Conservation (phyloP, 2,888 invertebrate species). For the Melanargia galathea region DNA sequence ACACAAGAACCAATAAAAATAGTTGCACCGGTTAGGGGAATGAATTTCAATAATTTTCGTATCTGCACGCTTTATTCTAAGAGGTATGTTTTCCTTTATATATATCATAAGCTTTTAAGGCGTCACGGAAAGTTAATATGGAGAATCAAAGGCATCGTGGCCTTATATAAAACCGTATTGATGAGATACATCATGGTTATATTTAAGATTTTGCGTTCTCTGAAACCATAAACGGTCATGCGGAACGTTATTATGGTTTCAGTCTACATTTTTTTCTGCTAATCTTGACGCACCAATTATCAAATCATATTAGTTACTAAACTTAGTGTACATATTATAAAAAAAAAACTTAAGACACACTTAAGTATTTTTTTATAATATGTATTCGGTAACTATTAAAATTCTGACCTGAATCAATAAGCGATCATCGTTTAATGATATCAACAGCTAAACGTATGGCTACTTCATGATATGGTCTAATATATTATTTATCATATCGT, state of each 20-base stretch:
- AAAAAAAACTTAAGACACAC: no score
- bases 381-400: no score
- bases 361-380: no score
- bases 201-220: constrained; percentile 19
- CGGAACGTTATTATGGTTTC: constrained; percentile 21
- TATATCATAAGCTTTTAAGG: constrained; percentile 31
- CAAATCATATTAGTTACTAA: no score
- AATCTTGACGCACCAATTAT: not conserved
- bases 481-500: no score
- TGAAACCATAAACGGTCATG: constrained; percentile 18
- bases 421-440: no score
- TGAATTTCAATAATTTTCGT: constrained; percentile 29
- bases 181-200: constrained; percentile 20
- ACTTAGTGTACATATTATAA: no score
- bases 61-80: constrained; percentile 19
- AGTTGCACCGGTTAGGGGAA: constrained; percentile 26
- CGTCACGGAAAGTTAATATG: constrained; percentile 35
- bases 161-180: constrained; percentile 24
- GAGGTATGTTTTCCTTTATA: constrained; percentile 21
- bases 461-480: no score
- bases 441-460: no score
- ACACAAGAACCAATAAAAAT: constrained; percentile 22
- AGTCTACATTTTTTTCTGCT: constrained; percentile 2
- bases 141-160: constrained; percentile 15
- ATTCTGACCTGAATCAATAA: no score